Evolutionary conservation across 1,140 invertebrate genomes (phyloP).

Genomic region (Cardiocondyla obscurior): DNA sequence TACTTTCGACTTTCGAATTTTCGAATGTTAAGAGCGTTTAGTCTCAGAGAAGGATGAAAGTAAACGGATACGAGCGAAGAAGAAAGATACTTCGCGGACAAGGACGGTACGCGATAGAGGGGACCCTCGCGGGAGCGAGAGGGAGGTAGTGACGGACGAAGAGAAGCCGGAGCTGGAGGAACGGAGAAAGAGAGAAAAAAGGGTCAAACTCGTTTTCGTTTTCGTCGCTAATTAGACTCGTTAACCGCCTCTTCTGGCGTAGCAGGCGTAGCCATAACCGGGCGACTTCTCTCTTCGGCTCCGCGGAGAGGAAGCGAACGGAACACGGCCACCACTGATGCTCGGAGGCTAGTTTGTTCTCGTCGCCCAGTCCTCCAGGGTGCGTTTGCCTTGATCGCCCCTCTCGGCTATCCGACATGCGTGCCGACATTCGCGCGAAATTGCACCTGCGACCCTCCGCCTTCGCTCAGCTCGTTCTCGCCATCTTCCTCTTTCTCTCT

Average conservation of each 20-base stretch:
- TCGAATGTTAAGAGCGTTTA: background rate
- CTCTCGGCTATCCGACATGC: conserved; percentile 72
- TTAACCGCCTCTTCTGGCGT: conserved; percentile 81
- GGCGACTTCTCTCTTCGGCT: conserved; percentile 74
- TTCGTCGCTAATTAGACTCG: conserved; percentile 85
- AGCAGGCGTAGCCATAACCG: conserved; percentile 81
- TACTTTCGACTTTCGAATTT: background rate
- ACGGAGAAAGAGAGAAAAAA: conserved; percentile 78
- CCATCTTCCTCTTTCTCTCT: conserved; percentile 23
- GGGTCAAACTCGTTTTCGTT: conserved; percentile 84
- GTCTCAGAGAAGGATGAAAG: conserved; percentile 55
- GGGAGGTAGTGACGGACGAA: conserved; percentile 22
- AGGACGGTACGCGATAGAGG: conserved; percentile 4
- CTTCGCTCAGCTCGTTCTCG: background rate
- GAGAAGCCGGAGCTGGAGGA: conserved; percentile 49
- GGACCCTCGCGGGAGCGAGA: conserved; percentile 40
- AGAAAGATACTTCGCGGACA: conserved; percentile 9
- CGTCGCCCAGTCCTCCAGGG: conserved; percentile 81
- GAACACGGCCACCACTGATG: conserved; percentile 69
- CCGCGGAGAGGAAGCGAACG: conserved; percentile 72
- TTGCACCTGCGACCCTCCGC: conserved; percentile 62
- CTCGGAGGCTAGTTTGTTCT: conserved; percentile 79
- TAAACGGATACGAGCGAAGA: conserved; percentile 11
- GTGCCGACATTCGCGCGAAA: conserved; percentile 68
- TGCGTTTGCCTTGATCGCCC: conserved; percentile 78